These are phyloP conservation scores for Caenorhabditis briggsae DNA, from an alignment of 1,140 invertebrate species.

Conservation along the genomic window DNA sequence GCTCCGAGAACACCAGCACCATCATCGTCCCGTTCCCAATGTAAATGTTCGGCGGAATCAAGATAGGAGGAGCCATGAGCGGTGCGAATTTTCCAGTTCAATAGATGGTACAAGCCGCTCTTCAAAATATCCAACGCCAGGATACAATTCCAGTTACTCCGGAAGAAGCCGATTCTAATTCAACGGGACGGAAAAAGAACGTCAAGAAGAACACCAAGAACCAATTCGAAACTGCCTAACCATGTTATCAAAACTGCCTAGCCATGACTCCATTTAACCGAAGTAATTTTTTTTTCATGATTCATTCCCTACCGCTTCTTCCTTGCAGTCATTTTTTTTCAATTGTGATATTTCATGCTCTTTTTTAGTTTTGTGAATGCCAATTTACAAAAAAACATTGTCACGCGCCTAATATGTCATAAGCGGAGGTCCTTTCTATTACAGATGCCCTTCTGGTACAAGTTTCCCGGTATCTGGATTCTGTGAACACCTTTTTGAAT, in stretches of 20 bases:
- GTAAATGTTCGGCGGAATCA: slow-evolving; percentile 78
- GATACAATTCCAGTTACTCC: slow-evolving; percentile 46
- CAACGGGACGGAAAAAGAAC: neutral
- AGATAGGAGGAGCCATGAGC: neutral
- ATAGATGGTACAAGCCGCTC: slow-evolving; percentile 28
- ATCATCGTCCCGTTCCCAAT: slow-evolving; percentile 78
- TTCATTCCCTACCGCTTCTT: too few species aligned
- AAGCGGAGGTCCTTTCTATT: too few species aligned
- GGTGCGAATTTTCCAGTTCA: slow-evolving; percentile 16
- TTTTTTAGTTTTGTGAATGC: too few species aligned
- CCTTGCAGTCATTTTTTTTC: too few species aligned
- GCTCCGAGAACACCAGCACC: slow-evolving; percentile 76
- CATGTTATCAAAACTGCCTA: neutral
- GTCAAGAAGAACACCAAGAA: slow-evolving; percentile 21
- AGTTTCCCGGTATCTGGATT: too few species aligned
- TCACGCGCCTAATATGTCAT: too few species aligned
- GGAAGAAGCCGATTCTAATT: slow-evolving; percentile 9
- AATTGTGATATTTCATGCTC: too few species aligned
- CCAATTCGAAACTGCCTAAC: neutral
- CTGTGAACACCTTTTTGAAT: too few species aligned
- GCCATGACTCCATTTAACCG: too few species aligned
- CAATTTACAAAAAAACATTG: too few species aligned
- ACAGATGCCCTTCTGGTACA: too few species aligned
- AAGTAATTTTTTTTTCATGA: too few species aligned
- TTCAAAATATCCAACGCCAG: slow-evolving; percentile 11